phyloP scores from a whole-genome alignment of 2,797 vertebrate species.

The Scarus forsteni region DNA sequence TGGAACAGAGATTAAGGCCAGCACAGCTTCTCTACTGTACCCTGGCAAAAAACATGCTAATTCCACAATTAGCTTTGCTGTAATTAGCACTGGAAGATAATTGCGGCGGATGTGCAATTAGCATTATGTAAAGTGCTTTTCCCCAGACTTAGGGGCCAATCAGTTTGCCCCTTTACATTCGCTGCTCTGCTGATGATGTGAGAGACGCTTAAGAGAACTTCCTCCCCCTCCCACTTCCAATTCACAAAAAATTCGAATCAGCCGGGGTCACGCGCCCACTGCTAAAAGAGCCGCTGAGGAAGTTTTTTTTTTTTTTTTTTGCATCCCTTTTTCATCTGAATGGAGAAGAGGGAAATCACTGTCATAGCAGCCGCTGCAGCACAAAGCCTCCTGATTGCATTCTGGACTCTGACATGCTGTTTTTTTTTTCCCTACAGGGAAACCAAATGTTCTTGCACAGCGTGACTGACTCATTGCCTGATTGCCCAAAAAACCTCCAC shows the following conservation, averaged over 20 bases:
- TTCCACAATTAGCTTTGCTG: slow-evolving; percentile 80
- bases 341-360: slow-evolving; percentile 78
- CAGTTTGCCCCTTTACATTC: slow-evolving; percentile 75
- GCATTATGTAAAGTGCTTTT: slow-evolving; percentile 81
- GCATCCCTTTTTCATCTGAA: slow-evolving; percentile 71
- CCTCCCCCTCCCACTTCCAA: slow-evolving; percentile 61
- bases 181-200: slow-evolving; percentile 64
- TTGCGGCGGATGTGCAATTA: slow-evolving; percentile 84
- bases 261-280: slow-evolving; percentile 66
- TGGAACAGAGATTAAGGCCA: slow-evolving; percentile 9
- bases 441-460: slow-evolving; percentile 81
- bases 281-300: slow-evolving; percentile 46
- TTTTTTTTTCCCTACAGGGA: slow-evolving; percentile 68
- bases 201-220: slow-evolving; percentile 72
- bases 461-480: slow-evolving; percentile 80
- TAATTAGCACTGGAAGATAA: slow-evolving; percentile 82
- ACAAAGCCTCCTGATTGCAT: slow-evolving; percentile 85
- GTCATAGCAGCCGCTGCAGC: slow-evolving; percentile 74
- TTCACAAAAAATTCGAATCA: slow-evolving; percentile 67
- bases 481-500: slow-evolving; percentile 66
- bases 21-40: slow-evolving; percentile 58
- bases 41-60: slow-evolving; percentile 53
- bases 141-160: slow-evolving; percentile 77
- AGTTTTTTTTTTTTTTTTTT: slow-evolving; percentile 41
- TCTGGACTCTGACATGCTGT: slow-evolving; percentile 78